Conservation (phyloP, 2,888 invertebrate species). For the Macrophya annulata region DNA sequence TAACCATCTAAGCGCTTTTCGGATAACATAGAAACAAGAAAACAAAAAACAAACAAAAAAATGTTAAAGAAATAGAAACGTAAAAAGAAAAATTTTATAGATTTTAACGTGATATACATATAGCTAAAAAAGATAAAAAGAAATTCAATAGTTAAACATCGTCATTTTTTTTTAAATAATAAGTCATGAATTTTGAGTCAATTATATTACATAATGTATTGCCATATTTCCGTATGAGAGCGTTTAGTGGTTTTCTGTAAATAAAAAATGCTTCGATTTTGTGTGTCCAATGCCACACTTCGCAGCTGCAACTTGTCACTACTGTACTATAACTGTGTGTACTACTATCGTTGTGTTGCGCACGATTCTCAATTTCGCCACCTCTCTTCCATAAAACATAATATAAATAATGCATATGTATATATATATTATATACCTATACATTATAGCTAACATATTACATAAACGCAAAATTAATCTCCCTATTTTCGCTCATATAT, state of each 20-base stretch:
- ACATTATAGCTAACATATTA: too few relatives aligned
- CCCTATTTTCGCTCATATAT: constrained; percentile 47
- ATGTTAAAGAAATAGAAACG: too few relatives aligned
- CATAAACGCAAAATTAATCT: constrained; percentile 37
- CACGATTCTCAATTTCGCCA: constrained; percentile 72
- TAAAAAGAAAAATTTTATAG: not conserved
- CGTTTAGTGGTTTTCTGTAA: constrained; percentile 38
- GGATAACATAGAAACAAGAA: not conserved
- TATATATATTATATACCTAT: not conserved
- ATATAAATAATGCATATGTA: constrained; percentile 72
- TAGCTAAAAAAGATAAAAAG: not conserved
- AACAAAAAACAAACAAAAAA: not conserved
- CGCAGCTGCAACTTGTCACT: constrained; percentile 79
- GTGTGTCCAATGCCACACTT: constrained; percentile 68
- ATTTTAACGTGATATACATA: too few relatives aligned
- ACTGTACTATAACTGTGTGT: constrained; percentile 79
- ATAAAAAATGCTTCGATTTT: constrained; percentile 48
- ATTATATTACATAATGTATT: not conserved
- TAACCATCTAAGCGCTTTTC: constrained; percentile 33
- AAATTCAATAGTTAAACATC: not conserved
- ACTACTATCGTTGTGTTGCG: constrained; percentile 76
- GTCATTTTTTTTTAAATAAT: not conserved
- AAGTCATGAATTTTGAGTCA: not conserved
- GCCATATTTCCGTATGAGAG: constrained; percentile 1
- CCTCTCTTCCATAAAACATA: constrained; percentile 12